Base-by-base conservation (phyloP, 2,113 vertebrate species). In the Lagopus leucura region DNA sequence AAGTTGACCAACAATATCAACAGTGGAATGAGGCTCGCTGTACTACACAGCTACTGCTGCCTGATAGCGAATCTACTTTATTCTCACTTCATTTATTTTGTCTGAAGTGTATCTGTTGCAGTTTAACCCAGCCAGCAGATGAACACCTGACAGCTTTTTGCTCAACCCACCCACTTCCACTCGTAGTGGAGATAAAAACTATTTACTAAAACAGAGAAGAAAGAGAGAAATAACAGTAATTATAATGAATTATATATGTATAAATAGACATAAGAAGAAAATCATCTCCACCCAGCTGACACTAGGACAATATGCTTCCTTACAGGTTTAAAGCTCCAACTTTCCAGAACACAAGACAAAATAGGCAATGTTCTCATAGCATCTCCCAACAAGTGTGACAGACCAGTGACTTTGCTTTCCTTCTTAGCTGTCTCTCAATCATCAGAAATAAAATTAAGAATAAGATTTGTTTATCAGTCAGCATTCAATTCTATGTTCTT, bases 381-480 rank as follows among this genome's bases (percentile, higher is more conserved):
- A 69, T 89, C 61, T 79, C 88, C 88, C 65, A 90, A 0, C 30
- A 38, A 66, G 19, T 1, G 8, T 24, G 43, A 75, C 19, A 48
- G 40, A 81, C 40, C 43, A 43, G 42, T 80, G 63, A 70, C 32
- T 84, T 88, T 65, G 48, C 57, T 72, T 86, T 86, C 73, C 12
- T 2, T 61, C 57, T 88, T 61, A 91, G 48, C 82, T 92, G 81
- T 89, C 92, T 92, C 57, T 80, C 87, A 50, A 58, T 73, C 71
- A 86, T 28, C 81, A 90, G 69, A 63, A 82, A 83, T 71, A 89
- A 86, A 96, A 88, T 50, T 24, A 50, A 6, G 48, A 50, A 22
- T 50, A 50, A 50, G 22, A 50, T 95, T 95, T 86, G 84, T 75
- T 47, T 81, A 88, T 96, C 80, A 90, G 64, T 96, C 90, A 82